Conservation (phyloP, 2,113 vertebrate species). For the Tetraodon nigroviridis region DNA sequence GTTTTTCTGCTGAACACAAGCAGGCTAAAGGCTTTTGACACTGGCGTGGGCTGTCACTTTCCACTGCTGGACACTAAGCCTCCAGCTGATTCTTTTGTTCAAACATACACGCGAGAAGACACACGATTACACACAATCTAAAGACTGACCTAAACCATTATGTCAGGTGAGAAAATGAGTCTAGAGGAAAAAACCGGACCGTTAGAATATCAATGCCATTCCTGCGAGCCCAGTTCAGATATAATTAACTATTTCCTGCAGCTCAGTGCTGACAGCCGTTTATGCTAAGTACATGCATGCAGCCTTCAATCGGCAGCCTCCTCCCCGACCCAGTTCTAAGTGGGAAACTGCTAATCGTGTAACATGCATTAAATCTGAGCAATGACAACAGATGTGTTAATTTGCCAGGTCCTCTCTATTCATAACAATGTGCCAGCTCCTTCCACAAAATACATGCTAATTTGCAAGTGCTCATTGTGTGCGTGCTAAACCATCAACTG, state of each 20-base stretch:
- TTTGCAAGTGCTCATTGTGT: conserved; percentile 62
- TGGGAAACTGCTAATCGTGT: conserved; percentile 52
- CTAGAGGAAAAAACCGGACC: neutral
- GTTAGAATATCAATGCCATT: neutral
- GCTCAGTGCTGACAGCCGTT: conserved; percentile 52
- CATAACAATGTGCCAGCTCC: conserved; percentile 60
- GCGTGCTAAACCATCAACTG: conserved; percentile 66
- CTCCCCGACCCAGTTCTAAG: conserved; percentile 43
- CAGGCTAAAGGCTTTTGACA: conserved; percentile 56
- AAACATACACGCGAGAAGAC: conserved; percentile 26
- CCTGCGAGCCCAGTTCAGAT: conserved; percentile 8
- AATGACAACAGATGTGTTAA: conserved; percentile 67
- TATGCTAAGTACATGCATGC: conserved; percentile 31
- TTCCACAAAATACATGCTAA: conserved; percentile 68
- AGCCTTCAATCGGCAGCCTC: conserved; percentile 32
- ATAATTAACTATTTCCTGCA: conserved; percentile 44
- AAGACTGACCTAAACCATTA: conserved; percentile 51
- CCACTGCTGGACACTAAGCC: conserved; percentile 55
- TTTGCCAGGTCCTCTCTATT: conserved; percentile 59
- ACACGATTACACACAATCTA: conserved; percentile 30
- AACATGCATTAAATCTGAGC: conserved; percentile 58
- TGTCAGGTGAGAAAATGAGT: conserved; percentile 52
- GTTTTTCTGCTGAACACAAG: conserved; percentile 33
- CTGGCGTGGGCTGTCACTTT: conserved; percentile 59
- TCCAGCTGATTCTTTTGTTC: conserved; percentile 42